These are phyloP conservation scores for Sarotherodon lohbergeri DNA, from an alignment of 2,113 vertebrate genomes.

Conservation along the genomic window DNA sequence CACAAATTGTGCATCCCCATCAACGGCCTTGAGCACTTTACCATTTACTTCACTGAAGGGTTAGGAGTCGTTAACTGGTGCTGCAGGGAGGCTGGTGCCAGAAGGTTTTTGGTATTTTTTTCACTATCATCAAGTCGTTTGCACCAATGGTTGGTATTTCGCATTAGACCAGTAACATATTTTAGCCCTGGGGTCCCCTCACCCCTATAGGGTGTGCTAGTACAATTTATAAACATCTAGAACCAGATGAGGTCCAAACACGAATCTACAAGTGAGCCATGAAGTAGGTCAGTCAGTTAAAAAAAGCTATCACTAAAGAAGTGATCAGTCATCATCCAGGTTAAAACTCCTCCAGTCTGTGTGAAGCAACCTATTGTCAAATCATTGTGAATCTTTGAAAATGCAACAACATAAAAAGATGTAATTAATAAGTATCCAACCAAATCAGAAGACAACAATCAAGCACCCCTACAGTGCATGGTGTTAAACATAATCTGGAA, in stretches of 20 bases:
- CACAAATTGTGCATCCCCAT: not conserved
- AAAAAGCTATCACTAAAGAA: not conserved
- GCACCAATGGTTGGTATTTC: not conserved
- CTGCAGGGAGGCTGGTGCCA: not conserved
- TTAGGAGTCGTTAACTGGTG: not conserved
- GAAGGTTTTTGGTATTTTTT: not conserved
- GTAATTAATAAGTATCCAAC: accelerated
- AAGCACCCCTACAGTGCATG: not conserved
- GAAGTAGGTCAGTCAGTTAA: not conserved
- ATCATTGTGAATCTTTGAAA: not conserved
- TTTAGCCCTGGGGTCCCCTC: not conserved
- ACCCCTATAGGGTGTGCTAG: not conserved
- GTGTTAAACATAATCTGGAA: not conserved
- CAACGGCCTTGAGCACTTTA: not conserved
- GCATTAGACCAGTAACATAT: not conserved
- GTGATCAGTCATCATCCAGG: not conserved
- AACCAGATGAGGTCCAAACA: not conserved
- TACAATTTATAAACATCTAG: not conserved
- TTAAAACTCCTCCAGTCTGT: not conserved
- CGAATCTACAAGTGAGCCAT: not conserved
- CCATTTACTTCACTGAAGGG: not conserved
- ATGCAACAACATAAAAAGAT: accelerated
- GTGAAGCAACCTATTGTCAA: not conserved
- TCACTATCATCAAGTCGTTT: accelerated
- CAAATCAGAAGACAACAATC: not conserved